phyloP scores from a whole-genome alignment of 1,140 invertebrate species.

The Trichonephila clavipes region DNA sequence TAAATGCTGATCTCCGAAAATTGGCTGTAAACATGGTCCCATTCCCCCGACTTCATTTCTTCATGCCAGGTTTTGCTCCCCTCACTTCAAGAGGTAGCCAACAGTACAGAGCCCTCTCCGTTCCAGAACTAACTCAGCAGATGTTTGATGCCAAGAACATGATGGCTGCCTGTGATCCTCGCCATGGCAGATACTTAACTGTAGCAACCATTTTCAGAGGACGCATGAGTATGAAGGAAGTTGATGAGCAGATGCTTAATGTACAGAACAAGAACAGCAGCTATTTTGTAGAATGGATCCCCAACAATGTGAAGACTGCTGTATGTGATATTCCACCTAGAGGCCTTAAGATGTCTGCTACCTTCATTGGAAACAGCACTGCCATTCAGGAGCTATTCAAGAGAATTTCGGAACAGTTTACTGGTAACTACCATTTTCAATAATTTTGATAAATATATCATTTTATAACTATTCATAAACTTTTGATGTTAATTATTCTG shows the following conservation, averaged over 20 bases:
- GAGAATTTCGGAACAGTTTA: conserved; percentile 81
- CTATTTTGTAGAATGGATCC: conserved; percentile 83
- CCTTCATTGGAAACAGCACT: conserved; percentile 81
- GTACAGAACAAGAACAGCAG: conserved; percentile 87
- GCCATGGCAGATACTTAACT: conserved; percentile 89
- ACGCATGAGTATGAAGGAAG: conserved; percentile 98
- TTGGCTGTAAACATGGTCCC: conserved; percentile 92
- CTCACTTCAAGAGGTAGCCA: conserved; percentile 84
- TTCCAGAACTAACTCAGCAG: conserved; percentile 84
- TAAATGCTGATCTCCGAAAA: conserved; percentile 92
- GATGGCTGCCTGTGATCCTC: conserved; percentile 88
- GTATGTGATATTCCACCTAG: conserved; percentile 82
- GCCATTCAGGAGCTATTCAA: conserved; percentile 82
- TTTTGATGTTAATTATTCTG: not conserved
- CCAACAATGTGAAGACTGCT: conserved; percentile 82
- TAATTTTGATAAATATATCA: not conserved
- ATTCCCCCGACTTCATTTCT: conserved; percentile 89
- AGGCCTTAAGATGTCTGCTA: conserved; percentile 82
- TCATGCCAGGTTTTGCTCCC: conserved; percentile 90
- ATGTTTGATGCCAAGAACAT: conserved; percentile 89
- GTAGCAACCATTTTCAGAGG: conserved; percentile 96
- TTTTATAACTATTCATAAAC: not conserved
- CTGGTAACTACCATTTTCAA: conserved; percentile 78
- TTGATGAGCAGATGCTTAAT: conserved; percentile 87
- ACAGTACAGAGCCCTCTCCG: conserved; percentile 83